These are phyloP conservation scores for Orthosia incerta DNA, from an alignment of 2,888 invertebrate species.

Conservation along the genomic window DNA sequence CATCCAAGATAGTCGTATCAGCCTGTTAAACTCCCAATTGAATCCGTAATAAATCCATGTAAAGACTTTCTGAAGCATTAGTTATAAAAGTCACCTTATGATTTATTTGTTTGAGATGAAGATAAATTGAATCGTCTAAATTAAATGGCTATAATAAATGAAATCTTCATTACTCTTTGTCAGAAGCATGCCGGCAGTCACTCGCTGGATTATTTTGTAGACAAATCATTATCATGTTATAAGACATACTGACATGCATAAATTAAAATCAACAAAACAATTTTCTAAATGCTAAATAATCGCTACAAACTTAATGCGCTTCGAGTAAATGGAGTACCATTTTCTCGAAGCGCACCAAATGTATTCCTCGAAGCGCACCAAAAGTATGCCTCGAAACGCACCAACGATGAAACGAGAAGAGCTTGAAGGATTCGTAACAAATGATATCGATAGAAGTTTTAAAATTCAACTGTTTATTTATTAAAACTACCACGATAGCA, in stretches of 20 bases:
- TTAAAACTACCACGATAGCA: too few species aligned
- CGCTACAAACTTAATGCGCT: too few species aligned
- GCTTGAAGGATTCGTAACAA: too few species aligned
- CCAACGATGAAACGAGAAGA: too few species aligned
- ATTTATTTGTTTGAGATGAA: slow-evolving; percentile 69
- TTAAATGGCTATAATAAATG: slow-evolving; percentile 65
- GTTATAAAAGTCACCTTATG: slow-evolving; percentile 67
- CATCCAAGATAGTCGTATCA: neutral
- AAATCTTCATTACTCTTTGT: slow-evolving; percentile 68
- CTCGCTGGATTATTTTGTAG: slow-evolving; percentile 50
- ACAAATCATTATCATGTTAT: slow-evolving; percentile 22
- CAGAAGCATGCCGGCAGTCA: slow-evolving; percentile 53
- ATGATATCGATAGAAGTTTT: too few species aligned
- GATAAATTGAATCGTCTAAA: slow-evolving; percentile 64
- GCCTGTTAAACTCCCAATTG: slow-evolving; percentile 23
- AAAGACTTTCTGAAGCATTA: slow-evolving; percentile 54
- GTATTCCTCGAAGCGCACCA: too few species aligned
- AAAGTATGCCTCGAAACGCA: too few species aligned
- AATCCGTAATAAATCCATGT: slow-evolving; percentile 52
- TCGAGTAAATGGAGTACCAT: too few species aligned
- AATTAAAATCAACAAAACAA: too few species aligned
- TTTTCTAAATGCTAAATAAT: too few species aligned
- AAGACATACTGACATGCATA: slow-evolving; percentile 1
- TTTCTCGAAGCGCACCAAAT: too few species aligned
- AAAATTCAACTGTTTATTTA: too few species aligned